Conservation (phyloP, 1,140 invertebrate species). For the Bilobella aurantiaca region DNA sequence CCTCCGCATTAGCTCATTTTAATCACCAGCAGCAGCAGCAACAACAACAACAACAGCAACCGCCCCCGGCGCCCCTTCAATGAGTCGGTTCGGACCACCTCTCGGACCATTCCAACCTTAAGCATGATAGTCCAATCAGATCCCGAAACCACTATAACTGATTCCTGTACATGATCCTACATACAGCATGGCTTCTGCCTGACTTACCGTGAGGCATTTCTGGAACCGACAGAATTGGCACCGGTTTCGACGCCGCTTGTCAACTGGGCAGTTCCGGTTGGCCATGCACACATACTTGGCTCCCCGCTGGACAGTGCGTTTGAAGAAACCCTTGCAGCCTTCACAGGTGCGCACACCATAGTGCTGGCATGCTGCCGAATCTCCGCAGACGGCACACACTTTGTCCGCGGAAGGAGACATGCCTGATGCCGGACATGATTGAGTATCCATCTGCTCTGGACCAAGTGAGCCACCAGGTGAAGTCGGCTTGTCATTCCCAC, state of each 20-base stretch:
- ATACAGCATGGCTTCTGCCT: no score
- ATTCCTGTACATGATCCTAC: no score
- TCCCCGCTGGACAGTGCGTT: slow-evolving; percentile 94
- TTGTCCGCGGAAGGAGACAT: slow-evolving; percentile 67
- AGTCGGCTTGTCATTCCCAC: slow-evolving; percentile 31
- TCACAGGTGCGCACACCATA: slow-evolving; percentile 98
- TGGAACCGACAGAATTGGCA: slow-evolving; percentile 99
- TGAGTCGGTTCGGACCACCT: slow-evolving; percentile 89
- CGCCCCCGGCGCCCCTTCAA: slow-evolving; percentile 90
- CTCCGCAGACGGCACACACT: slow-evolving; percentile 94
- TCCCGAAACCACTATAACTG: no score
- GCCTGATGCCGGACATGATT: no score
- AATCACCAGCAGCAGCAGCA: no score
- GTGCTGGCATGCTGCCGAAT: slow-evolving; percentile 95
- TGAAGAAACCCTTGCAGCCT: slow-evolving; percentile 94
- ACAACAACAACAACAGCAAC: no score
- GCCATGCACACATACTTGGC: slow-evolving; percentile 97
- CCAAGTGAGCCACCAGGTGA: no score
- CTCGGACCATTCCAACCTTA: slow-evolving; percentile 92
- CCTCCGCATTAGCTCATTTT: no score
- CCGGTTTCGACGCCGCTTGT: slow-evolving; percentile 88
- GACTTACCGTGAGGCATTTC: slow-evolving; percentile 83
- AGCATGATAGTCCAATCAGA: neutral
- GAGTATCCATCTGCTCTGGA: slow-evolving; percentile 7
- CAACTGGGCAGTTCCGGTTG: slow-evolving; percentile 94